These are phyloP conservation scores for Cydia strobilella DNA, from an alignment of 1,140 invertebrate species.

Conservation along the genomic window DNA sequence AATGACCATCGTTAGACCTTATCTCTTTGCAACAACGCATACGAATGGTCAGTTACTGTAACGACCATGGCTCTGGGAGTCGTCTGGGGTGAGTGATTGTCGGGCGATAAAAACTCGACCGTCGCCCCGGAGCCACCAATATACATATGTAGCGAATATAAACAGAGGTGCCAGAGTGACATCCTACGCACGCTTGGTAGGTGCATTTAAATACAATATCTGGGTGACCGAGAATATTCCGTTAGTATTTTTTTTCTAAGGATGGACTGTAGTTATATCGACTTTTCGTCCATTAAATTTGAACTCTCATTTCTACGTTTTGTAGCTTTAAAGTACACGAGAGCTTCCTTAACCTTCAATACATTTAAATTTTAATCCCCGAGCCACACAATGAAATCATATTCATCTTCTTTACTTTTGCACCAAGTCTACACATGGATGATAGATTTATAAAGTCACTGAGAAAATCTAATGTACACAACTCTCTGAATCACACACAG, in stretches of 20 bases:
- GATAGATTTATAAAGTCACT: constrained; percentile 1
- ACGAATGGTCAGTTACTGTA: too few species aligned
- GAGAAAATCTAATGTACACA: constrained; percentile 13
- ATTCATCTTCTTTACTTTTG: not conserved
- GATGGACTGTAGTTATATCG: too few species aligned
- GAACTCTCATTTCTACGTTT: too few species aligned
- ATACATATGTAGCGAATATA: constrained; percentile 7
- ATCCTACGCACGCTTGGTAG: not conserved
- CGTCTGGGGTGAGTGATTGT: not conserved
- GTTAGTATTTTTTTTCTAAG: too few species aligned
- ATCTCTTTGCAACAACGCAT: too few species aligned
- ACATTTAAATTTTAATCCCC: not conserved
- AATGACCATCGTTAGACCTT: too few species aligned
- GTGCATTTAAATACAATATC: not conserved
- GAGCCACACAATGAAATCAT: not conserved
- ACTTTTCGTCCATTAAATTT: too few species aligned
- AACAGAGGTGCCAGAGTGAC: not conserved
- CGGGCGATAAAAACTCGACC: constrained; percentile 9
- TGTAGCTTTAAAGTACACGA: too few species aligned
- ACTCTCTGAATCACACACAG: constrained; percentile 6
- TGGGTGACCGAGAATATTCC: too few species aligned
- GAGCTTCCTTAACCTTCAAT: not conserved
- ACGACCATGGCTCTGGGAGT: not conserved
- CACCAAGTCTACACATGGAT: not conserved
- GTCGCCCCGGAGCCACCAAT: not conserved